Base-by-base conservation (phyloP, 1,140 invertebrate species). In the Temnothorax nylanderi region DNA sequence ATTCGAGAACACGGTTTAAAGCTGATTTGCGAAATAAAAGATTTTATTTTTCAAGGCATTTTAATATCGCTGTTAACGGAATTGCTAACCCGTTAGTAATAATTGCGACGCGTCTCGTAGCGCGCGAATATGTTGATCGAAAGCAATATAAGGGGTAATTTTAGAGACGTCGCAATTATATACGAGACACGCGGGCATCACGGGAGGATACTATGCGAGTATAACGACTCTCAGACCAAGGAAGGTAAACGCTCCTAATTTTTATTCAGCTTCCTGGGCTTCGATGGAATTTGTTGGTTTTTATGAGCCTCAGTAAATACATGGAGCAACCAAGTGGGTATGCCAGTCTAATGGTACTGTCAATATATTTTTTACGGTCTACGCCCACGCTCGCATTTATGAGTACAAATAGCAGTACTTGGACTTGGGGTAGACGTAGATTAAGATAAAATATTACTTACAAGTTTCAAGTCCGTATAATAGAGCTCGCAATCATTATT, bases 341-440 rank as follows among this genome's bases (percentile, higher is more conserved):
- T 80, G 60, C 72, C 85, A 78, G 58, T 86, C 87, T 92, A 92
- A 93, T 93, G 90, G 91, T 67, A 92, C 62, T 90, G 92, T 92
- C 92, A 93, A 94, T 87, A 92, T 85, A 72, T 88, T 93, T 93
- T 93, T 93, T 91, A 86, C 82, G 77, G 58, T 67, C 67, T 69
- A 89, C 89, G 85, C 85, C 87, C 88, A 92, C 92, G 85, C 88
- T 90, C 88, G 56, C 77, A 58, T 80, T 88, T 90, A 85, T 88
- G 90, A 89, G 91, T 89, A 88, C 88, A 89, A 92, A 93, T 89
- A 92, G 89, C 85, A 88, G 85, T 84, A 86, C 84, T 74, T 81
- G 69, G 56, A 41, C 47, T 62, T 62, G 47, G 32, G 18, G 49
- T 41, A 41, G 37, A 56, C 37, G 21, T 71, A 77, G 49, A 56